phyloP scores from a whole-genome alignment of 2,113 vertebrate species.

The Trichomycterus rosablanca region DNA sequence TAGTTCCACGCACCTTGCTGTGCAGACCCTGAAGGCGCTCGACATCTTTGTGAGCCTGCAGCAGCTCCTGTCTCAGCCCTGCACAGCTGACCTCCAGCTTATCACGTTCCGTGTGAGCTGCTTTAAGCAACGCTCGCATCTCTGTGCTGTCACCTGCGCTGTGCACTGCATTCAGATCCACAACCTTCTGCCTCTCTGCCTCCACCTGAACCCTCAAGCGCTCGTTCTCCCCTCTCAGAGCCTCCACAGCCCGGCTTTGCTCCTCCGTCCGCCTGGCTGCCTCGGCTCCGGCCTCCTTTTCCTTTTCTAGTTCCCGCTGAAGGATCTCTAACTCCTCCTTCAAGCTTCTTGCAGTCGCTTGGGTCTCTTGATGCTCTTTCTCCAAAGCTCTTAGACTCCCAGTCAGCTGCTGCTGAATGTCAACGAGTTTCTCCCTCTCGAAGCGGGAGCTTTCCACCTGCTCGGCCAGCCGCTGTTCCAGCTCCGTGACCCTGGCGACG shows the following conservation, averaged over 20 bases:
- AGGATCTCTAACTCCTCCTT: constrained; percentile 77
- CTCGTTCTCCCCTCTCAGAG: constrained; percentile 76
- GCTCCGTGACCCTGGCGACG: constrained; percentile 69
- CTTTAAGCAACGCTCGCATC: constrained; percentile 76
- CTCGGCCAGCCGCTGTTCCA: constrained; percentile 83
- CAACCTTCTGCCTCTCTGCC: constrained; percentile 76
- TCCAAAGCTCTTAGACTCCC: constrained; percentile 82
- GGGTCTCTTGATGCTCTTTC: constrained; percentile 81
- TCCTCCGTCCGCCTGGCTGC: constrained; percentile 69
- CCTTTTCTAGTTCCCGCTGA: constrained; percentile 66
- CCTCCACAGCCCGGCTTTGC: constrained; percentile 65
- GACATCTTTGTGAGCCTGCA: constrained; percentile 74
- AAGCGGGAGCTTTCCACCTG: constrained; percentile 84
- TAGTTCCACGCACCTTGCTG: constrained; percentile 77
- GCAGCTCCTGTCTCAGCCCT: constrained; percentile 78
- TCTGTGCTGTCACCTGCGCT: constrained; percentile 68
- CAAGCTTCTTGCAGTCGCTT: constrained; percentile 67
- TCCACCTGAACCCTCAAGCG: constrained; percentile 79
- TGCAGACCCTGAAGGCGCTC: constrained; percentile 71
- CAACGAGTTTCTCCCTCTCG: constrained; percentile 90
- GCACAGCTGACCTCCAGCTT: constrained; percentile 73
- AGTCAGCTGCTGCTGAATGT: constrained; percentile 92
- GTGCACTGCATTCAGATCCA: constrained; percentile 69
- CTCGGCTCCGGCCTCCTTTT: constrained; percentile 58
- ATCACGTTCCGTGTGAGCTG: constrained; percentile 77